Conservation (phyloP, 2,113 vertebrate genomes). For the Centrocercus urophasianus region DNA sequence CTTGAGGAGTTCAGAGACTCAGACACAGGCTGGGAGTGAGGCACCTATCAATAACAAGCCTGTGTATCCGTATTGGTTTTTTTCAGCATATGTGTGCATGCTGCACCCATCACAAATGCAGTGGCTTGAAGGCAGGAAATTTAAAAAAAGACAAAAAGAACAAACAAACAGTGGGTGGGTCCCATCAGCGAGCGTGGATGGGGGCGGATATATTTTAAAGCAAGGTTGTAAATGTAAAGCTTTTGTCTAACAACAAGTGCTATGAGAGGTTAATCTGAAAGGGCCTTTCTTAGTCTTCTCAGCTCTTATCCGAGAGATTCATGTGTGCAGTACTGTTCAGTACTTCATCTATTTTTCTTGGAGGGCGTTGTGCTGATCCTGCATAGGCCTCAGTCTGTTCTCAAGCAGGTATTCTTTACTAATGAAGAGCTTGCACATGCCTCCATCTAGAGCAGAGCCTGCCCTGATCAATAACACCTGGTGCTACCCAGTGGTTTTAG, state of each 20-base stretch:
- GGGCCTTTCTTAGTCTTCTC: not conserved
- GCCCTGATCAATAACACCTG: not conserved
- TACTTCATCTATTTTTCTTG: not conserved
- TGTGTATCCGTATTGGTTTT: not conserved
- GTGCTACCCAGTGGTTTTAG: not conserved
- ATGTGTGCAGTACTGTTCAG: not conserved
- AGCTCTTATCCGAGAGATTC: not conserved
- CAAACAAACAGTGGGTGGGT: not conserved
- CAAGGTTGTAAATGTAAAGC: not conserved
- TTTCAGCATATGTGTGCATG: not conserved
- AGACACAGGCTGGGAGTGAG: not conserved
- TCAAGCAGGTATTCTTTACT: not conserved
- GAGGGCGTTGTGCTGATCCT: not conserved
- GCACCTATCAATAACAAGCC: not conserved
- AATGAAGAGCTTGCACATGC: not conserved
- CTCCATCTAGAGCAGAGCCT: not conserved
- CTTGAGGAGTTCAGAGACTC: not conserved
- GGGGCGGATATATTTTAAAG: not conserved
- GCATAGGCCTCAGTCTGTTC: not conserved
- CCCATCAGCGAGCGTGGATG: not conserved
- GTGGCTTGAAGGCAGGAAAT: not conserved
- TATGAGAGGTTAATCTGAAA: not conserved
- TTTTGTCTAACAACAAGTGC: not conserved
- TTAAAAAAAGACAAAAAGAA: not conserved
- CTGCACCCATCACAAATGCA: not conserved